Conservation (phyloP, 2,888 invertebrate species). For the Scaptomyza reducta region DNA sequence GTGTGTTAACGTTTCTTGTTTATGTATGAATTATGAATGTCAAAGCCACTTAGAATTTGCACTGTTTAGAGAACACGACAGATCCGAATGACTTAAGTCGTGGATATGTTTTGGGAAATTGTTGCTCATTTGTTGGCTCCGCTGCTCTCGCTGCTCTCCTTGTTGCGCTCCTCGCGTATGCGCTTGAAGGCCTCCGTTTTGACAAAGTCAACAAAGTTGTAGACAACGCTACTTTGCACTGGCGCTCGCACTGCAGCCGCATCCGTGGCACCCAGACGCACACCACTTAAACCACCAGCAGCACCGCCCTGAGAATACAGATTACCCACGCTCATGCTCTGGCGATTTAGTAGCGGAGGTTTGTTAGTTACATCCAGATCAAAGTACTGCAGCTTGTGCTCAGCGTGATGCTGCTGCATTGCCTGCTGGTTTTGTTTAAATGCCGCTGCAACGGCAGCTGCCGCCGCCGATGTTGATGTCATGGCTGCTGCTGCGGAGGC, state of each 20-base stretch:
- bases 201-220: constrained; percentile 96
- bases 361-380: constrained; percentile 90
- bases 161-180: constrained; percentile 88
- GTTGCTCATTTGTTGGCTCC: constrained; percentile 39
- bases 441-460: constrained; percentile 32
- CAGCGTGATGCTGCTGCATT: constrained; percentile 61
- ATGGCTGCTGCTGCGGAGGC: constrained; percentile 76
- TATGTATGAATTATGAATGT: constrained; percentile 48
- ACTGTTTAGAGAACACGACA: constrained; percentile 30
- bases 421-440: constrained; percentile 36
- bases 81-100: constrained; percentile 24
- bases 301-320: constrained; percentile 66
- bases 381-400: constrained; percentile 90
- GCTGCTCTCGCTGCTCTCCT: constrained; percentile 84
- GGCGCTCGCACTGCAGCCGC: constrained; percentile 84
- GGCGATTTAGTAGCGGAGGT: constrained; percentile 81
- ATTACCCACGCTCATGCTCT: constrained; percentile 79
- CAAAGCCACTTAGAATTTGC: constrained; percentile 48
- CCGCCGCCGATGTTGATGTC: constrained; percentile 43
- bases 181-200: constrained; percentile 97
- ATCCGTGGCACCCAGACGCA: constrained; percentile 75
- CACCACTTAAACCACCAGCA: constrained; percentile 43
- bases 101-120: constrained; percentile 21
- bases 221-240: constrained; percentile 87
- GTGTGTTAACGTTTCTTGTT: constrained; percentile 12